Evolutionary conservation across 2,113 vertebrate species (phyloP), one percentile per base, ranked within the genome.

Genomic region (Rhineura floridana): DNA sequence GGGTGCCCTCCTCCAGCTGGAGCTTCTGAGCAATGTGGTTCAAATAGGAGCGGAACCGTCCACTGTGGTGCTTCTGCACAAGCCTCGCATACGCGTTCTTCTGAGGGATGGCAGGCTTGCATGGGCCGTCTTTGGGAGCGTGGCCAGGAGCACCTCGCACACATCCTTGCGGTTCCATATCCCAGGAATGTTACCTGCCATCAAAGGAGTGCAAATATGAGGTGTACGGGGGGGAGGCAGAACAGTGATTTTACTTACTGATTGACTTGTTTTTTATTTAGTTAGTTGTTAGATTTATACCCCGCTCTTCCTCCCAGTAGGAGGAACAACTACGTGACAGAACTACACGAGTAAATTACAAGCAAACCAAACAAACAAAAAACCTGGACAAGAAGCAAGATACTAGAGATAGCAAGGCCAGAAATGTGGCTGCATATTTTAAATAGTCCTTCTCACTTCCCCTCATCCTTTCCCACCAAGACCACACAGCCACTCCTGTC

Each of bases 61-160:
- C 96, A 1, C 98, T 98, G 93, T 95, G 95, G 91, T 98, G 98
- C 90, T 98, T 98, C 5, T 97, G 97, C 81, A 98, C 95, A 0
- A 98, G 97, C 87, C 96, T 95, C 13, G 96, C 94, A 0, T 98
- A 98, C 4, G 98, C 98, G 0, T 98, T 98, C 95, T 98, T 98
- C 92, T 97, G 97, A 6, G 96, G 95, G n/a, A 89, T 13, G 17
- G 67, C 11, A 0, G 92, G 85, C 84, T 91, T 97, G 89, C 91
- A 95, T 30, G 86, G 65, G 3, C 89, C 93, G 75, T 95, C 96
- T 88, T 90, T 98, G 21, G 89, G n/a, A 80, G 96, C 94, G 12
- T 94, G 95, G 63, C 72, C 10, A 88, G 92, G 89, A 46, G 91
- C 2, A 72, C 89, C 95, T 89, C 96, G 97, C 39, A 36, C 63